Evolutionary conservation across 2,113 vertebrate genomes (phyloP), one percentile per base, ranked within the genome.

Genomic region (Spilogale gracilis): DNA sequence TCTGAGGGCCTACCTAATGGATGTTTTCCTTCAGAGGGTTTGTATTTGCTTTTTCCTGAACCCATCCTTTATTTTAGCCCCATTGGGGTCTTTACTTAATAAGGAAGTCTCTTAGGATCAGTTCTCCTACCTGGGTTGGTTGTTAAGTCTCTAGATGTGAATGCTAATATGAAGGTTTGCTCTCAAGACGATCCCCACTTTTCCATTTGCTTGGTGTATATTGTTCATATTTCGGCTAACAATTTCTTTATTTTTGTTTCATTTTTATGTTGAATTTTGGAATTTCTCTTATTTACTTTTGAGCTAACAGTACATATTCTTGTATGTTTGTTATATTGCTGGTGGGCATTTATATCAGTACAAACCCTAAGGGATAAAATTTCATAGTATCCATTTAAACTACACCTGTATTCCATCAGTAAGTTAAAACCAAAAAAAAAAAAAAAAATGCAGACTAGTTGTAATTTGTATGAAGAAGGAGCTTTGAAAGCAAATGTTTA

Each of bases 11-110:
- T 78, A 79, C 87, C 60, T 91, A 65, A 81, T 12, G 6, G 21
- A 69, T 94, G 25, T 14, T 82, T 94, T 90, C 27, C 21, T 90
- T 56, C 76, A 81, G 25, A 85, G 48, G 76, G 48, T 71, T 91
- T 92, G 14, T 87, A 20, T 95, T 87, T 96, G 5, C 27, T 97
- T 92, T 63, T 86, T 90, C 16, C 2, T 76, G 58, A 69, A 84
- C 18, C 52, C 5, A 30, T 71, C 11, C 38, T 90, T 48, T 50
- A 50, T n/a, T 25, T 76, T 78, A 95, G n/a, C 27, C 21, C 4
- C 10, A 5, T 67, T 89, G 21, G 91, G 16, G 43, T 80, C 80
- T 92, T 94, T 8, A 7, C 8, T 96, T 97, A 82, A 63, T 23
- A 54, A 3, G 63, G 17, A 27, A 58, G 38, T 81, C n/a, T 96